These are phyloP conservation scores for Sciurus carolinensis DNA, from an alignment of 2,797 vertebrate species.

Conservation along the genomic window DNA sequence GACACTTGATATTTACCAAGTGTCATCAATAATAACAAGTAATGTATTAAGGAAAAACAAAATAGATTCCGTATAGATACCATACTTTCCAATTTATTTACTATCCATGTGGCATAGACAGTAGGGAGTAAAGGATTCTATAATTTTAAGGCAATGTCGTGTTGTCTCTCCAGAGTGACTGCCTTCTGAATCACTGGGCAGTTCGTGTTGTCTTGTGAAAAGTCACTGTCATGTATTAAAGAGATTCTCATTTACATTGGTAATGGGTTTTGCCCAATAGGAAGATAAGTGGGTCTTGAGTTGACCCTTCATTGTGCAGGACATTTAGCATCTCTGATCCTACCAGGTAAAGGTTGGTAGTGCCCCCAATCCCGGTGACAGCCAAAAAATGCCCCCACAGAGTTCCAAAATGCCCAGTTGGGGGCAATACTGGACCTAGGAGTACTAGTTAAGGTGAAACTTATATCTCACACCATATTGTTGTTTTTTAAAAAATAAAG, in stretches of 20 bases:
- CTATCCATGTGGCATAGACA: background rate
- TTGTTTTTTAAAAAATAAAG: background rate
- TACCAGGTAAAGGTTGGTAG: background rate
- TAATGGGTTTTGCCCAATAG: background rate
- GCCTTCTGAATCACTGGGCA: background rate
- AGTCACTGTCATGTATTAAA: background rate
- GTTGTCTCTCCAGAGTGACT: background rate
- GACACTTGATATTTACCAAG: background rate
- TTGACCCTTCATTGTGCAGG: background rate
- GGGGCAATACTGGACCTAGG: background rate
- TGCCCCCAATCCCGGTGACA: background rate
- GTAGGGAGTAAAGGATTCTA: background rate
- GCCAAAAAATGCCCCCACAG: background rate
- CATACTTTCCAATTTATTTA: background rate
- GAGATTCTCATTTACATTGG: background rate
- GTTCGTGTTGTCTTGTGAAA: background rate
- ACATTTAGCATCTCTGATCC: background rate
- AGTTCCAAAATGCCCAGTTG: background rate
- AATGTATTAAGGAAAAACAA: conserved; percentile 34
- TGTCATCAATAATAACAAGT: background rate
- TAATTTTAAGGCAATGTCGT: background rate
- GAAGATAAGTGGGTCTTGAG: background rate
- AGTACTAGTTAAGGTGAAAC: background rate
- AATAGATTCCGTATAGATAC: background rate
- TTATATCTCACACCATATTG: background rate